Base-by-base conservation (phyloP, 2,797 vertebrate genomes). In the Premnoplex brunnescens region DNA sequence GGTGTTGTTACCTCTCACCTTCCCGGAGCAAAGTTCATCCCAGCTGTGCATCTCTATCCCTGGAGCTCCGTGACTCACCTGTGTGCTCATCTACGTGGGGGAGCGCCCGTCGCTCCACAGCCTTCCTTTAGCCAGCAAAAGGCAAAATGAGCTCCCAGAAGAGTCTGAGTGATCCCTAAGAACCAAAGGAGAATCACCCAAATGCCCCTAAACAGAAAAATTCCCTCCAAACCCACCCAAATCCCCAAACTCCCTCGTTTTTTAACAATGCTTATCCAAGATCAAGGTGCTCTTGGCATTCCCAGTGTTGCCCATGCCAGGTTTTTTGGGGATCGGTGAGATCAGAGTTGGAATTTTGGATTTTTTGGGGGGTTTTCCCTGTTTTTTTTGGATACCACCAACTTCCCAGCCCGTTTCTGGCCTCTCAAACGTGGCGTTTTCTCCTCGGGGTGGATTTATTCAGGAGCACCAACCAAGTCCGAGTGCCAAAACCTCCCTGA, bases 221-320 rank as follows among this genome's bases (percentile, higher is more conserved):
- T 37, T 10, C 4, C 6, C 22, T 18, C 14, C 9, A 12, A 52
- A 19, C 17, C 28, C 20, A 10, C 3, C 14, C 9, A 12, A 52
- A 19, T 11, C 51, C 20, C 12, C 3, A 0, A 34, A 44, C 20
- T 8, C 7, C 20, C 14, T 19, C 3, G 1, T 3, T 59, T 85
- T 66, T 15, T 5, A n/a, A 6, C 32, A 5, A 14, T 1, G 1
- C 23, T 67, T 43, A 16, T 32, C 51, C 7, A 14, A 55, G 37
- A 20, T 3, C 7, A 1, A 46, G 37, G 23, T 62, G 30, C 14
- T 89, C 34, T 22, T 1, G 3, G 23, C 5, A 0, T 76, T 91
- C 24, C 48, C 0, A 0, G 5, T 21, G 21, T 52, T 1, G 4
- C 44, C 69, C 0, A 1, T 30, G 10, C 18, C 13, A 2, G 8